phyloP scores from a whole-genome alignment of 2,888 invertebrate genomes.

The Amiota communis region DNA sequence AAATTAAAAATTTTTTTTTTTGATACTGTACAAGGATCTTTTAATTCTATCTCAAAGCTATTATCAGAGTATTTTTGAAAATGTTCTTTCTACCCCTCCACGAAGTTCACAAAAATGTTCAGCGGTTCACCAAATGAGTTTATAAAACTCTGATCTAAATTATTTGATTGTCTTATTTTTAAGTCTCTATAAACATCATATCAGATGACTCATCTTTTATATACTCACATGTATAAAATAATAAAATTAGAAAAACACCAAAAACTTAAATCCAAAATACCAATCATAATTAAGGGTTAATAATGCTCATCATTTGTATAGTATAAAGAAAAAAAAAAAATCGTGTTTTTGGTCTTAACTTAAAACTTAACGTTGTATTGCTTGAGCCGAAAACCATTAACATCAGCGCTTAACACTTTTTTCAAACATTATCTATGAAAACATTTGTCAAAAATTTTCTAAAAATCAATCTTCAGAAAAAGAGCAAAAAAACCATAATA shows the following conservation, averaged over 20 bases:
- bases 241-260: neutral
- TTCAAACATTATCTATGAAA: slow-evolving; percentile 28
- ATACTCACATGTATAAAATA: slow-evolving; percentile 47
- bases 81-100: neutral
- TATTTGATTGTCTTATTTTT: neutral
- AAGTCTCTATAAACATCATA: neutral
- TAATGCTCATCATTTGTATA: slow-evolving; percentile 3
- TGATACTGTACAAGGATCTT: no score
- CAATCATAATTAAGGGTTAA: slow-evolving; percentile 18
- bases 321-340: neutral
- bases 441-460: slow-evolving; percentile 57
- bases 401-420: slow-evolving; percentile 43
- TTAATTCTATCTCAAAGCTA: no score
- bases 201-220: slow-evolving; percentile 6
- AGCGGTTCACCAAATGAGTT: neutral
- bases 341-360: no score
- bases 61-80: no score
- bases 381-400: slow-evolving; percentile 51
- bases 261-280: slow-evolving; percentile 1
- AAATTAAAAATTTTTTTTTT: no score
- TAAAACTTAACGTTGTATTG: no score
- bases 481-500: slow-evolving; percentile 13
- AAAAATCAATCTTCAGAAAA: slow-evolving; percentile 12
- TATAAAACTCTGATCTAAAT: neutral
- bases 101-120: no score